Percentiles rank a stretch among this genome's conserved stretches.
phyloP scores from a whole-genome alignment of 2,888 invertebrate genomes.

The Melinopterus prodromus region DNA sequence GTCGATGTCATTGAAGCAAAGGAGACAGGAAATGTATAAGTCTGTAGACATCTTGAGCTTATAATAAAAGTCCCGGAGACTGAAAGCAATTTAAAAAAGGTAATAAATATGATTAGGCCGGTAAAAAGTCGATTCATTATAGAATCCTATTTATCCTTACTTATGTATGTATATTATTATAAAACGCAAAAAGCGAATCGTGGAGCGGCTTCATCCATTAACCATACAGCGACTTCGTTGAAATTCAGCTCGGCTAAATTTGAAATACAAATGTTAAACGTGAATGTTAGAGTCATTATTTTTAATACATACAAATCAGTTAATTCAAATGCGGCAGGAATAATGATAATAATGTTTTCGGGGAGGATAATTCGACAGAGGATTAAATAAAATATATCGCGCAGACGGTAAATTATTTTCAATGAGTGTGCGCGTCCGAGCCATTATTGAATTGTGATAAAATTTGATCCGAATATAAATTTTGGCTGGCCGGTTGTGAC shows the following conservation, averaged over 20 bases:
- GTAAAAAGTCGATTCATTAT: neutral
- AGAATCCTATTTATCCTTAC: neutral
- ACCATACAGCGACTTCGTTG: too few species aligned
- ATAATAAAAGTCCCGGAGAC: too few species aligned
- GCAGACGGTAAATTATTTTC: conserved; percentile 16
- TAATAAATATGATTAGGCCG: neutral
- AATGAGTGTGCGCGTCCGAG: neutral
- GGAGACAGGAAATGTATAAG: too few species aligned
- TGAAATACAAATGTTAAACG: neutral
- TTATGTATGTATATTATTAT: neutral
- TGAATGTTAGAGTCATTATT: neutral
- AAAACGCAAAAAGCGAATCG: neutral
- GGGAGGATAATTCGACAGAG: neutral
- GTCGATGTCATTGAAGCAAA: too few species aligned
- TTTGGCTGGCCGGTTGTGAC: neutral
- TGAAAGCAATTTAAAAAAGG: too few species aligned
- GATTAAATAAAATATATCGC: neutral
- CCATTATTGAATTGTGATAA: conserved; percentile 11
- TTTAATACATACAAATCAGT: neutral
- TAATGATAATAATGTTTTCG: neutral
- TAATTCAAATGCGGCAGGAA: neutral
- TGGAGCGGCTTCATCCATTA: neutral
- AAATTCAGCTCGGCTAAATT: too few species aligned
- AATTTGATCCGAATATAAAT: conserved; percentile 13
- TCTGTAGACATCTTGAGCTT: too few species aligned